These are phyloP conservation scores for Toxostoma redivivum DNA, from an alignment of 2,113 vertebrate genomes.

Conservation along the genomic window DNA sequence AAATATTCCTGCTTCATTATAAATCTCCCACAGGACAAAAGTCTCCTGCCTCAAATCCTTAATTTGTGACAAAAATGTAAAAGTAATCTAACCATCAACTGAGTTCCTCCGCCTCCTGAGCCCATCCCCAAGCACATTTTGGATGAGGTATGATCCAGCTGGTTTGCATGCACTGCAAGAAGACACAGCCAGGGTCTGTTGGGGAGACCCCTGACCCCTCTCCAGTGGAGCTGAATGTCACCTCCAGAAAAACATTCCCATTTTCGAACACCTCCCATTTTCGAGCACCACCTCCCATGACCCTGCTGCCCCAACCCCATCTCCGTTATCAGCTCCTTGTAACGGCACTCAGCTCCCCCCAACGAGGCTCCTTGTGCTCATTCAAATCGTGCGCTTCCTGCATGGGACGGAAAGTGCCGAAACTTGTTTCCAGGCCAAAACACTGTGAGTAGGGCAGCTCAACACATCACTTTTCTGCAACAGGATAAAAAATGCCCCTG, in stretches of 20 bases:
- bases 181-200: background rate
- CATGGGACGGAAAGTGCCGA: rapidly evolving
- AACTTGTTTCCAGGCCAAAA: background rate
- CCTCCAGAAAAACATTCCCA: background rate
- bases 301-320: background rate
- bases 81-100: background rate
- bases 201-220: background rate
- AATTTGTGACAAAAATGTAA: background rate
- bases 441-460: background rate
- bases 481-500: background rate
- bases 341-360: rapidly evolving
- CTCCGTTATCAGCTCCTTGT: rapidly evolving
- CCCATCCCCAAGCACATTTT: background rate
- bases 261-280: background rate
- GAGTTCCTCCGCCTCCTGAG: background rate
- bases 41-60: background rate
- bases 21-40: background rate
- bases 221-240: background rate
- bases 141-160: background rate
- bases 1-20: background rate
- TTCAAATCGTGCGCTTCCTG: background rate
- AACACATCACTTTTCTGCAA: background rate
- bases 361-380: background rate
- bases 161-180: rapidly evolving
- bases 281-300: rapidly evolving